Percentiles rank a stretch among this genome's conserved stretches.
Conservation (phyloP, 2,888 invertebrate genomes). For the Phlogophora meticulosa region DNA sequence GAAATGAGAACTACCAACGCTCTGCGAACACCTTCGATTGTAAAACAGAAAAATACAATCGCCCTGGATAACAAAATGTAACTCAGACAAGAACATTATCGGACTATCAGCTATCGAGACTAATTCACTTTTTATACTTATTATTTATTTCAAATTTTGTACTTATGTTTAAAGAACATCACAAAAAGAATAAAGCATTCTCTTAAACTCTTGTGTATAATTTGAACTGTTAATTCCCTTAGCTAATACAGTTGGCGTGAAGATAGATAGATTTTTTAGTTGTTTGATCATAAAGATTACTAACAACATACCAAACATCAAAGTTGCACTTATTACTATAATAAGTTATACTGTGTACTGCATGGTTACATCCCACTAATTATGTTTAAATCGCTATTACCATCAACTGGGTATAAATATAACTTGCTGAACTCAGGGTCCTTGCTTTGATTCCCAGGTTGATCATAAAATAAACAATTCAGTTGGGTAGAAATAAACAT, state of each 20-base stretch:
- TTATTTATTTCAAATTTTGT: constrained; percentile 58
- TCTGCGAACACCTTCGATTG: constrained; percentile 52
- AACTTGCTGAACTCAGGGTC: neutral
- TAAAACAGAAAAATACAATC: constrained; percentile 62
- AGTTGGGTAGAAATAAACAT: neutral
- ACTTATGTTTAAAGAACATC: constrained; percentile 62
- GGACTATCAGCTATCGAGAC: constrained; percentile 17
- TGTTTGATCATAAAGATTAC: neutral
- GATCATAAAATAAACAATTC: neutral
- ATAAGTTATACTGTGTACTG: no score
- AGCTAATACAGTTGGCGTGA: neutral
- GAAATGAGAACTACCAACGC: constrained; percentile 55
- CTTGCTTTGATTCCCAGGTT: neutral
- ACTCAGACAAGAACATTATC: neutral
- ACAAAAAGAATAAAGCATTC: constrained; percentile 66
- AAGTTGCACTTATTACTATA: no score
- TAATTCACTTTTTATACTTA: constrained; percentile 28
- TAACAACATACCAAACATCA: no score
- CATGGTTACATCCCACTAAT: no score
- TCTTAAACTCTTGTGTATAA: constrained; percentile 42
- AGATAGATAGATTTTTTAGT: neutral
- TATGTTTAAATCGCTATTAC: neutral
- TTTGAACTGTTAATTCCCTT: neutral
- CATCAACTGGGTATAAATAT: neutral
- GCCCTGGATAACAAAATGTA: constrained; percentile 59